Base-by-base conservation (phyloP, 1,140 invertebrate genomes). In the Drosophila guanche region DNA sequence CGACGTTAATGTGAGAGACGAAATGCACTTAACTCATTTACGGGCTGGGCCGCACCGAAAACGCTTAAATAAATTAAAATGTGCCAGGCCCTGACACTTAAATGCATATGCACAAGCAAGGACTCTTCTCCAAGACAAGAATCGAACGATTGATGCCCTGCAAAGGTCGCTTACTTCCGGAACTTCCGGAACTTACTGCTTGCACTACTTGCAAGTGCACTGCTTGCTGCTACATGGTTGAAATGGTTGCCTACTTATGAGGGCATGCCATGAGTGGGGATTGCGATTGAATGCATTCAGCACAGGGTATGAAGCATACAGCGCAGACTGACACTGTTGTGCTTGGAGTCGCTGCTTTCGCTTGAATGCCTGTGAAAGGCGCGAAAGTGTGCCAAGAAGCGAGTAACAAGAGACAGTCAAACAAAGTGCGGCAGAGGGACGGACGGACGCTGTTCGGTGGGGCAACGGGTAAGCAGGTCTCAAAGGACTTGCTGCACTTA, bases 1-100 rank as follows among this genome's bases (percentile, higher is more conserved):
- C 33, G 42, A 61, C 55, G 55, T 56, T 66, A 60, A 56, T 71
- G 56, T 53, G 59, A 77, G 63, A 58, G 50, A 20, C 45, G 55
- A 78, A 86, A 68, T 78, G 74, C 69, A 88, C 83, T 86, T 88
- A 78, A 81, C 74, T 81, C 70, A 88, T 78, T 86, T 88, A 71
- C 73, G 65, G 10, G 25, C 25, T 1, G 25, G 25, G 50, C 53
- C 48, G 50, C 43, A 42, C 53, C 60, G 73, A 73, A 85, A 66
- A 56, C 60, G 83, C 83, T 86, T 81, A 86, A 86, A 86, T 81
- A 86, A 88, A 86, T 86, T 86, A 86, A 86, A 86, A 79, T 78
- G 83, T 63, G 77, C 77, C 71, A 79, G 59, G 62, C 75, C 83
- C 78, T 81, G 83, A 78, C 75, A 71, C 74, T 78, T 78, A 77